phyloP scores from a whole-genome alignment of 2,888 invertebrate species.

The Aquatica leii region DNA sequence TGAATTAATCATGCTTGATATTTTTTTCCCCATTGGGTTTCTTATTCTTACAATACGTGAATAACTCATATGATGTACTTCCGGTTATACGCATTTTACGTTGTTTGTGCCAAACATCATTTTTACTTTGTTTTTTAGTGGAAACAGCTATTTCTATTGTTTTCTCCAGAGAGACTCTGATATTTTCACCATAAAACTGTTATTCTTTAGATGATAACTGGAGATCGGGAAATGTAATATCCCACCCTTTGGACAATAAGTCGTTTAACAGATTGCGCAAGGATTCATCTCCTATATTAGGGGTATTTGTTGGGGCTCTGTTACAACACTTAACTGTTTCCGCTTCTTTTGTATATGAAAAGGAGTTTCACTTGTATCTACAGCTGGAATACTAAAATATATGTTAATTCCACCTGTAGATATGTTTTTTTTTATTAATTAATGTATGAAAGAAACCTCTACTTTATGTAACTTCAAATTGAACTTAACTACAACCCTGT shows the following conservation, averaged over 20 bases:
- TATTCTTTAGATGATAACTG: too few species aligned
- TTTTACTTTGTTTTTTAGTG: background rate
- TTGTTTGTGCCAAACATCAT: background rate
- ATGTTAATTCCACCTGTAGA: background rate
- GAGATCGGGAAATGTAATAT: background rate
- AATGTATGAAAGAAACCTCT: background rate
- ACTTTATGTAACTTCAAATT: background rate
- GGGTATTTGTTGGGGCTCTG: background rate
- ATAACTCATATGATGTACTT: conserved; percentile 1
- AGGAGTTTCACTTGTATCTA: background rate
- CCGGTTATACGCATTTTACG: conserved; percentile 4
- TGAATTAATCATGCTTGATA: background rate
- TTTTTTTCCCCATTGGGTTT: conserved; percentile 3
- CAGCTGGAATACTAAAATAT: background rate
- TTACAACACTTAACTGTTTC: background rate
- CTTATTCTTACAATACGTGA: background rate
- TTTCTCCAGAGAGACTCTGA: conserved; percentile 1
- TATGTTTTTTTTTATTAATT: background rate
- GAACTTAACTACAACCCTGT: background rate
- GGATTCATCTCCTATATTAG: background rate
- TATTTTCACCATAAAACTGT: background rate
- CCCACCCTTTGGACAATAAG: background rate
- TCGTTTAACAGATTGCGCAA: background rate
- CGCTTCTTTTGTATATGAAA: background rate
- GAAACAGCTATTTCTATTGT: background rate